Evolutionary conservation across 2,888 invertebrate species (phyloP), one percentile per base, ranked within the genome.

Genomic region (Drosophila borborema): DNA sequence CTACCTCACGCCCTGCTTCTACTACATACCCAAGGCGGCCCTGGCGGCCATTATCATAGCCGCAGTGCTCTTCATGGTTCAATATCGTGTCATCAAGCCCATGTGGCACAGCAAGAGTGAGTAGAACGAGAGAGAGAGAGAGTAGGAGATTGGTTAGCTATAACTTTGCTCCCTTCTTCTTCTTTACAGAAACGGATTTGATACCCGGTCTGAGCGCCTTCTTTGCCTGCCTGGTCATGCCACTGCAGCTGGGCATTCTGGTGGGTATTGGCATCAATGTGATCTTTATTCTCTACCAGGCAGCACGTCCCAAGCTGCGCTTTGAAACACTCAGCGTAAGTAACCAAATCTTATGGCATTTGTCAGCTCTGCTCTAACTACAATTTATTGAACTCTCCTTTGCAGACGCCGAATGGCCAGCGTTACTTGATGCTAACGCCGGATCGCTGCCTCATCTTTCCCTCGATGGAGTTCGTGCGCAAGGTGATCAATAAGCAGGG

Each of bases 31-130:
- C 1, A 97, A 96, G 92, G 95, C 98, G 5, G 95, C 97, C 0
- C 94, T 99, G 80, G 98, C 98, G 2, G 97, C 97, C 1, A 96
- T 99, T 86, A 98, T 98, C 90, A 97, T 98, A 75, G 96, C 97
- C 34, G 98, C 98, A 43, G 98, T 98, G 54, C 94, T 98, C 63
- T 97, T 97, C 92, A 98, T 98, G 97, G 96, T 98, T 7, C 97
- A 98, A 92, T 96, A 97, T 79, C 96, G 96, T 90, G 97, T 98
- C 67, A 94, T 98, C 68, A 96, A 96, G 85, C 97, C 97, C 0
- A 97, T 98, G 96, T 98, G 97, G 97, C 95, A 96, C 80, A 96
- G 97, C 36, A 97, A 97, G 93, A 97, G 97, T 97, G 92, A 95
- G 96, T 94, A 46, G n/a, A n/a, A 8, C 2, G 41, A 16, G 2